Conservation (phyloP, 1,140 invertebrate genomes). For the Danaus plexippus region DNA sequence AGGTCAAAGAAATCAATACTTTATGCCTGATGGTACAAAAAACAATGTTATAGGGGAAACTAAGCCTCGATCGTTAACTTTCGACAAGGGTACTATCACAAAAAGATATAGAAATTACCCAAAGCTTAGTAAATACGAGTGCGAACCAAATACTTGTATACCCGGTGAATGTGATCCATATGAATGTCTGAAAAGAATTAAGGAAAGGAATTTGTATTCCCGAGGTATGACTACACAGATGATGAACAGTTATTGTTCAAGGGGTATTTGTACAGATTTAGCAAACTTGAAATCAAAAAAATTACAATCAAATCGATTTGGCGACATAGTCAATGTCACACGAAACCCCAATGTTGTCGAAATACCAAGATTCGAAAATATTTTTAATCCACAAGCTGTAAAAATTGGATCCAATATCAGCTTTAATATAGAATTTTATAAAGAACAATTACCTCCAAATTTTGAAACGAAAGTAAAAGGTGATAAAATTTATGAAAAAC, state of each 20-base stretch:
- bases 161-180: slow-evolving; percentile 21
- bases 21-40: too few relatives aligned
- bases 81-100: too few relatives aligned
- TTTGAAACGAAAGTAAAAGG: neutral
- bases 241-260: neutral
- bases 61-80: too few relatives aligned
- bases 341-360: slow-evolving; percentile 8
- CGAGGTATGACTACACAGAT: slow-evolving; percentile 9
- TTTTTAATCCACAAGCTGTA: slow-evolving; percentile 24
- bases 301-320: neutral
- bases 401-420: slow-evolving; percentile 35
- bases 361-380: slow-evolving; percentile 6
- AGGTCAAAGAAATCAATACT: neutral
- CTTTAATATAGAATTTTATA: slow-evolving; percentile 41
- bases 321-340: slow-evolving; percentile 1
- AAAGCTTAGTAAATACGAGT: slow-evolving; percentile 9
- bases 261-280: slow-evolving; percentile 3
- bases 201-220: slow-evolving; percentile 4
- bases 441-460: slow-evolving; percentile 16
- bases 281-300: slow-evolving; percentile 1
- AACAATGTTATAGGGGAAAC: too few relatives aligned
- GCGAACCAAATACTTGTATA: slow-evolving; percentile 17
- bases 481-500: slow-evolving; percentile 2
- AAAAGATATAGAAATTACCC: too few relatives aligned
- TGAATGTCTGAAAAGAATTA: slow-evolving; percentile 21